Evolutionary conservation across 2,888 invertebrate species (phyloP).

Genomic region (Exephanes ischioxanthus): DNA sequence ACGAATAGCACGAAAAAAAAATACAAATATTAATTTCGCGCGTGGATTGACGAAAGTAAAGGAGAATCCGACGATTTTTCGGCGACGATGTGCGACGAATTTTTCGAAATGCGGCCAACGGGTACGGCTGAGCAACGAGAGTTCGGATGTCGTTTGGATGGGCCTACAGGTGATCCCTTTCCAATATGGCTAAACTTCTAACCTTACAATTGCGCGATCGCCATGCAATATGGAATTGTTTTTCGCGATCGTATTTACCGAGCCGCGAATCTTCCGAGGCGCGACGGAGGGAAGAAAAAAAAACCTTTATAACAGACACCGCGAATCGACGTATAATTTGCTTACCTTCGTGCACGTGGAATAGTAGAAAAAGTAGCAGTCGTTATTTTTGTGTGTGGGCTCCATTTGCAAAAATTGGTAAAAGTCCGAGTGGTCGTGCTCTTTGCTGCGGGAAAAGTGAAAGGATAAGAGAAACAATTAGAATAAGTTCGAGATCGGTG

Average conservation of each 20-base stretch:
- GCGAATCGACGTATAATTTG: conserved; percentile 28
- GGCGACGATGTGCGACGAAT: not conserved
- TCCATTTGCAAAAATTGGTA: conserved; percentile 87
- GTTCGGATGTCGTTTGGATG: not conserved
- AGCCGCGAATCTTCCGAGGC: not conserved
- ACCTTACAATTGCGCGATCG: conserved; percentile 73
- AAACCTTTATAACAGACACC: conserved; percentile 19
- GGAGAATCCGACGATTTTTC: not conserved
- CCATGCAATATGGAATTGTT: conserved; percentile 69
- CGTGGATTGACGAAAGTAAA: too few relatives aligned
- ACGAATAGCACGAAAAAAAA: not conserved
- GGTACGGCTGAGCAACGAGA: not conserved
- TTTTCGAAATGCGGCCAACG: not conserved
- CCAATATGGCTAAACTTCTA: conserved; percentile 80
- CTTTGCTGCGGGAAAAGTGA: conserved; percentile 80
- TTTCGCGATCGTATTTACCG: conserved; percentile 37
- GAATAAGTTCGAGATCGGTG: not conserved
- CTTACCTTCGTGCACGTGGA: conserved; percentile 94
- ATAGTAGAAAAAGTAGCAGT: conserved; percentile 96
- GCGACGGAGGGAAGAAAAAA: not conserved
- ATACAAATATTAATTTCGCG: not conserved
- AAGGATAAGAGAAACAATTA: conserved; percentile 54
- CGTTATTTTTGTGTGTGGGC: conserved; percentile 91
- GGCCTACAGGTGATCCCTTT: conserved; percentile 65
- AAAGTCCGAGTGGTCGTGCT: conserved; percentile 84